A percentile compares a stretch with the other conserved stretches of the same genome.
phyloP scores from a whole-genome alignment of 2,113 vertebrate species.

The Cyanistes caeruleus region DNA sequence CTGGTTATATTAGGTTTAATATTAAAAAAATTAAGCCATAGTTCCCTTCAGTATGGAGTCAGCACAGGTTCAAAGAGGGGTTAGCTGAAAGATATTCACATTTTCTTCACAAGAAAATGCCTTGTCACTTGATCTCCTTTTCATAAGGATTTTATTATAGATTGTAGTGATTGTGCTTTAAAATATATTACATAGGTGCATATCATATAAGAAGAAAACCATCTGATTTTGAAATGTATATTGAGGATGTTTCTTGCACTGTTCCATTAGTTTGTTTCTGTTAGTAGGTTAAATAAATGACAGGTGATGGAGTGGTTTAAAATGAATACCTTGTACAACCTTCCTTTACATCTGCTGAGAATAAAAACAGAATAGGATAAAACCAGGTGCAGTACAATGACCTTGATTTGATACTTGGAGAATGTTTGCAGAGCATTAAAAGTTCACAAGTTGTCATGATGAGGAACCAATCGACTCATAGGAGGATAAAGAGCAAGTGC shows the following conservation, averaged over 20 bases:
- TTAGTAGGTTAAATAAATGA: not conserved
- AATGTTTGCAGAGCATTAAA: not conserved
- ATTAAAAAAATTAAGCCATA: not conserved
- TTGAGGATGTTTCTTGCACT: not conserved
- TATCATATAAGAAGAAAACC: not conserved
- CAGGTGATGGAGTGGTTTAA: not conserved
- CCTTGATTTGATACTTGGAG: not conserved
- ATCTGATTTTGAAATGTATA: not conserved
- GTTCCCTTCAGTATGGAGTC: not conserved
- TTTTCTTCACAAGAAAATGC: not conserved
- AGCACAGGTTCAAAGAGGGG: not conserved
- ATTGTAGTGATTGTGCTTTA: not conserved
- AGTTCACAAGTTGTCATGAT: not conserved
- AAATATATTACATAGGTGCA: not conserved
- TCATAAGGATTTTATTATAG: not conserved
- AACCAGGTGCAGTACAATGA: not conserved
- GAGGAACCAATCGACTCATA: not conserved
- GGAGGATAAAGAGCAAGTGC: not conserved
- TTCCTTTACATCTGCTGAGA: not conserved
- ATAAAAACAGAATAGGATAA: not conserved
- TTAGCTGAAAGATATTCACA: not conserved
- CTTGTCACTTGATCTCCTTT: not conserved
- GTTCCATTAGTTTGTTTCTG: not conserved
- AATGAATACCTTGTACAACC: not conserved
- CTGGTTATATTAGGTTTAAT: not conserved